A percentile compares a stretch with the other conserved stretches of the same genome.
phyloP scores from a whole-genome alignment of 1,140 invertebrate species.

The Varroa destructor region DNA sequence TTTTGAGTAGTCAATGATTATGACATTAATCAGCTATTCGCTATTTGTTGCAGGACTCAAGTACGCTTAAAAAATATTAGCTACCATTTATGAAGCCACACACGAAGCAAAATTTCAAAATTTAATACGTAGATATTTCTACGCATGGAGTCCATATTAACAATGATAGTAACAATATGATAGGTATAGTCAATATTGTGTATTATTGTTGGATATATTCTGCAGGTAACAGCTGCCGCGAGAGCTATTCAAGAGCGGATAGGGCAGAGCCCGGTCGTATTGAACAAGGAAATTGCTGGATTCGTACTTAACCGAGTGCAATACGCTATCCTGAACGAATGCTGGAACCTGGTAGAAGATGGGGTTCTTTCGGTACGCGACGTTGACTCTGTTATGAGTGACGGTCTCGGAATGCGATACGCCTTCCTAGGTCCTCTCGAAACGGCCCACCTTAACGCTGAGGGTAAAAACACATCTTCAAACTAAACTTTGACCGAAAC shows the following conservation, averaged over 20 bases:
- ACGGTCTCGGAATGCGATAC: slow-evolving; percentile 84
- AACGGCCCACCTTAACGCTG: slow-evolving; percentile 84
- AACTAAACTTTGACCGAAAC: slow-evolving; percentile 34
- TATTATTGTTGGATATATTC: background rate
- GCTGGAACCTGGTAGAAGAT: slow-evolving; percentile 70
- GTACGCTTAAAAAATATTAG: no score
- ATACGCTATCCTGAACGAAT: slow-evolving; percentile 86
- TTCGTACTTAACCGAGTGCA: slow-evolving; percentile 89
- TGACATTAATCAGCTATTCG: no score
- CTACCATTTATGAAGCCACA: no score
- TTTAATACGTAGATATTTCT: no score
- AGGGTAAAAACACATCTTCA: slow-evolving; percentile 48
- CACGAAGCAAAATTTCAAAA: no score
- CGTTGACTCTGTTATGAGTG: slow-evolving; percentile 80
- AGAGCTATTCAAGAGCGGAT: slow-evolving; percentile 68
- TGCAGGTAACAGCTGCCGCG: slow-evolving; percentile 43
- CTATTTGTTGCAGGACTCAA: no score
- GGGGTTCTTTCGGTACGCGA: slow-evolving; percentile 71
- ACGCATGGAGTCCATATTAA: no score
- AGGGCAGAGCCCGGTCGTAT: slow-evolving; percentile 71
- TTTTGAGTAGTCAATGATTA: no score
- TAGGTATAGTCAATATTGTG: background rate
- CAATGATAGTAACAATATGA: no score
- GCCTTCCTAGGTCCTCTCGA: slow-evolving; percentile 86
- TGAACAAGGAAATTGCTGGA: slow-evolving; percentile 72